Percentiles rank a stretch among this genome's conserved stretches.
Evolutionary conservation across 2,888 invertebrate genomes (phyloP).

Genomic region (Spodoptera littoralis): DNA sequence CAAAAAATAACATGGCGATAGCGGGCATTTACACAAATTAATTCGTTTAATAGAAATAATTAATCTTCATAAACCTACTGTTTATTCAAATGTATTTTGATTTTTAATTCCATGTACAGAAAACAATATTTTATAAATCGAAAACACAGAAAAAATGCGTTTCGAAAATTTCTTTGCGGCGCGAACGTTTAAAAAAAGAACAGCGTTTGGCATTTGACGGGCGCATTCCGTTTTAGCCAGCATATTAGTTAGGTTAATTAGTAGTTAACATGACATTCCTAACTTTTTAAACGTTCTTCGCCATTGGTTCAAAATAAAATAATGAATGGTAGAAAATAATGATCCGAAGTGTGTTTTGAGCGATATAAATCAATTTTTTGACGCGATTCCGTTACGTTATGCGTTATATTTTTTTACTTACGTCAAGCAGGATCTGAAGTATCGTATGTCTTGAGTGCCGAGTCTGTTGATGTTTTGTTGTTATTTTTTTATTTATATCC

Average conservation of each 20-base stretch:
- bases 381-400: conserved; percentile 81
- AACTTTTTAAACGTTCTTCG: conserved; percentile 59
- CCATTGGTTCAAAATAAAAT: conserved; percentile 53
- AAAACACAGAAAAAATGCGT: conserved; percentile 36
- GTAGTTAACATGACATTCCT: conserved; percentile 71
- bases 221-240: conserved; percentile 67
- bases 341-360: conserved; percentile 64
- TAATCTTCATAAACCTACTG: conserved; percentile 13
- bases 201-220: conserved; percentile 65
- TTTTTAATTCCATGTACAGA: conserved; percentile 11
- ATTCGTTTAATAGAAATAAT: conserved; percentile 15
- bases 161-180: conserved; percentile 34
- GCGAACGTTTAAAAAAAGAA: conserved; percentile 61
- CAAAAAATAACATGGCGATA: conserved; percentile 11
- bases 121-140: conserved; percentile 33
- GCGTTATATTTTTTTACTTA: conserved; percentile 75
- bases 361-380: conserved; percentile 83
- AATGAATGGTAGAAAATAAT: conserved; percentile 53
- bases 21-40: conserved; percentile 31
- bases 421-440: conserved; percentile 82
- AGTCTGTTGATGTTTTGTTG: conserved; percentile 65
- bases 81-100: conserved; percentile 22
- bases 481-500: conserved; percentile 71
- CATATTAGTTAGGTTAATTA: conserved; percentile 83
- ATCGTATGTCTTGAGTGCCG: conserved; percentile 73